Conservation (phyloP, 1,140 invertebrate species). For the Pectinophora gossypiella region DNA sequence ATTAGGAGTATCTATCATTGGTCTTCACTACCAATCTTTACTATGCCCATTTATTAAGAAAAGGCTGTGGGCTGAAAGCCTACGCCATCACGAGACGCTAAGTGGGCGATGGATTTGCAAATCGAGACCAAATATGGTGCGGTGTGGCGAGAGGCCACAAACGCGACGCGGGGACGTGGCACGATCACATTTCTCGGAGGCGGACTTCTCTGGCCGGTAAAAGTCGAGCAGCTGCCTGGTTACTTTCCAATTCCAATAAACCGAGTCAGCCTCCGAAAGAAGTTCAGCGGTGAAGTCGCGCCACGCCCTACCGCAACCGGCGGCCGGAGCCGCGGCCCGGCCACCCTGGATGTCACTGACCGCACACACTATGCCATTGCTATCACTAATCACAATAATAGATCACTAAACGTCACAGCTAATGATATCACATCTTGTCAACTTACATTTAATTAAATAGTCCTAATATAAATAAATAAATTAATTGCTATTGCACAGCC, state of each 20-base stretch:
- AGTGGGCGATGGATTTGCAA: constrained; percentile 53
- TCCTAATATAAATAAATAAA: constrained; percentile 72
- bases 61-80: constrained; percentile 34
- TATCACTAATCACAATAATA: constrained; percentile 42
- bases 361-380: constrained; percentile 46
- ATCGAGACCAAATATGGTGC: constrained; percentile 58
- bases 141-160: constrained; percentile 36
- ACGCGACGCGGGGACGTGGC: constrained; percentile 45
- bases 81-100: constrained; percentile 27
- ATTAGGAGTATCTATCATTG: too few relatives aligned
- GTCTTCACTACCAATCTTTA: too few relatives aligned
- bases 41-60: not conserved
- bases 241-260: constrained; percentile 26
- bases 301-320: constrained; percentile 72
- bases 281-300: constrained; percentile 9
- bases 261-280: not conserved
- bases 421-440: constrained; percentile 25
- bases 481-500: constrained; percentile 72
- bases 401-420: constrained; percentile 40
- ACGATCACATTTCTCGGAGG: constrained; percentile 31
- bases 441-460: constrained; percentile 74
- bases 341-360: constrained; percentile 54
- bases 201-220: constrained; percentile 27
- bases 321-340: constrained; percentile 48
- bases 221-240: constrained; percentile 28